These are phyloP conservation scores for Lottia gigantea DNA, from an alignment of 2,888 invertebrate genomes.

Conservation along the genomic window DNA sequence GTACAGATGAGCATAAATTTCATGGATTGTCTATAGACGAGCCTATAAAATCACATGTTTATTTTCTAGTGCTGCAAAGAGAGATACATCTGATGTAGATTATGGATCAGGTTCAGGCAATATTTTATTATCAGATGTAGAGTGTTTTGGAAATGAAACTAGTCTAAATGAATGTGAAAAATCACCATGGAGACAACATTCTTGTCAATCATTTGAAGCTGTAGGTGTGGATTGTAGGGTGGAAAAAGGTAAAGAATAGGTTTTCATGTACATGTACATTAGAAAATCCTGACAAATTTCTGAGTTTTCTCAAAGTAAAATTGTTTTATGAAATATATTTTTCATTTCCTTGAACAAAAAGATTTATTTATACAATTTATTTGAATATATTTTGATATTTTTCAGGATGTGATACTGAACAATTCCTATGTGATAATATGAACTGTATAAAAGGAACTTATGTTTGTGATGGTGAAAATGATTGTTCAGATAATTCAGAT, in stretches of 20 bases:
- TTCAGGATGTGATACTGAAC: conserved; percentile 41
- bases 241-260: conserved; percentile 40
- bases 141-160: conserved; percentile 79
- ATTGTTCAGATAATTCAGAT: conserved; percentile 60
- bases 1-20: too few species aligned
- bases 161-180: conserved; percentile 77
- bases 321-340: too few species aligned
- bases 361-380: too few species aligned
- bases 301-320: too few species aligned
- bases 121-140: conserved; percentile 80
- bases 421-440: conserved; percentile 45
- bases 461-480: conserved; percentile 53
- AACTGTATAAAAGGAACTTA: conserved; percentile 69
- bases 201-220: conserved; percentile 72
- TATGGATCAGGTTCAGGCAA: conserved; percentile 66
- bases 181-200: conserved; percentile 80
- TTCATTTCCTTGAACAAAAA: too few species aligned
- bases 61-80: conserved; percentile 30
- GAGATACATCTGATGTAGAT: conserved; percentile 47
- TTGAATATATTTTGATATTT: not conserved
- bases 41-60: too few species aligned
- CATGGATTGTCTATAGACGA: too few species aligned
- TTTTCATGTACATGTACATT: too few species aligned
- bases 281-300: too few species aligned
- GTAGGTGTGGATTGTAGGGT: conserved; percentile 64